A percentile compares a stretch with the other conserved stretches of the same genome.
phyloP scores from a whole-genome alignment of 2,113 vertebrate species.

The Gopherus flavomarginatus region DNA sequence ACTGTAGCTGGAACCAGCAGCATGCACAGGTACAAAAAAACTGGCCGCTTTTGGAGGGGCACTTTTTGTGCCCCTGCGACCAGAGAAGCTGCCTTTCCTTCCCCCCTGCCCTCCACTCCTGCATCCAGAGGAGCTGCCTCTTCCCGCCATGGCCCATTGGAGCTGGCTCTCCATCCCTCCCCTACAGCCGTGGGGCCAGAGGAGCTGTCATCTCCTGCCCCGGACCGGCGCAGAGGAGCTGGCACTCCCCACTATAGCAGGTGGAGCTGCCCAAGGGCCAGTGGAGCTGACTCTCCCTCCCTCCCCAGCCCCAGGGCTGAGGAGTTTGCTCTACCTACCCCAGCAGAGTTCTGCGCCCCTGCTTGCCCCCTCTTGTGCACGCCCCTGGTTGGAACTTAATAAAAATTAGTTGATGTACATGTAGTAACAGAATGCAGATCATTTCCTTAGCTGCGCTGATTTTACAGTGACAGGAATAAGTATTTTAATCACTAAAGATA shows the following conservation, averaged over 20 bases:
- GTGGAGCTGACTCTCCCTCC: no score
- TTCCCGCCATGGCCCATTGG: no score
- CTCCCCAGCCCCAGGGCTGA: no score
- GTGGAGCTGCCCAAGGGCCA: no score
- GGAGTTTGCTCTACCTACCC: no score
- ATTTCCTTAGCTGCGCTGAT: neutral
- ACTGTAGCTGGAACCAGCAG: neutral
- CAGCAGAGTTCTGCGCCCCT: no score
- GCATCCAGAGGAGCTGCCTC: neutral
- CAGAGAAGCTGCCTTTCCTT: rapidly evolving
- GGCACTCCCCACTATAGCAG: neutral
- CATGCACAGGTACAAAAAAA: neutral
- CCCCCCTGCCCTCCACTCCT: no score
- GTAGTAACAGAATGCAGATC: neutral
- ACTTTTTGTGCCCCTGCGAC: neutral
- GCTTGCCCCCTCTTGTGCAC: no score
- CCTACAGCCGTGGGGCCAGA: no score
- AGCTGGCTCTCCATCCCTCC: no score
- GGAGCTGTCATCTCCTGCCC: no score
- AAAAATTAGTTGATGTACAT: neutral
- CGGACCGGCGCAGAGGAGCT: neutral
- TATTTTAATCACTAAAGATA: neutral
- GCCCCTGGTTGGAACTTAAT: neutral
- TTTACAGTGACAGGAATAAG: neutral
- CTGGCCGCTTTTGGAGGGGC: no score